These are phyloP conservation scores for Cariama cristata DNA, from an alignment of 2,113 vertebrate species.

Conservation along the genomic window DNA sequence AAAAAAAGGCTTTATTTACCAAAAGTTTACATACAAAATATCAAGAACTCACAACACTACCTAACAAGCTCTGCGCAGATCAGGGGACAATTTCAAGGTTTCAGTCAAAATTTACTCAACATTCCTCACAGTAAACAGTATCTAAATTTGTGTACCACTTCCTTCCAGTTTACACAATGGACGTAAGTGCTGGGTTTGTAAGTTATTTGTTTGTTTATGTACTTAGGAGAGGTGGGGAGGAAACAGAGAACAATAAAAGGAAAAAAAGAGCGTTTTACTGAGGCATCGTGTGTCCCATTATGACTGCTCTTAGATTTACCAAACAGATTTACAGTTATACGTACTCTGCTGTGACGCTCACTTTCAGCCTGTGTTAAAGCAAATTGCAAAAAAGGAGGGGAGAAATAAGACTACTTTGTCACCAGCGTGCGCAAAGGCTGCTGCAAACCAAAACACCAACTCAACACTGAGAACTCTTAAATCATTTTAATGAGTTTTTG, in stretches of 20 bases:
- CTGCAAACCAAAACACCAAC: neutral
- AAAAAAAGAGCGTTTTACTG: neutral
- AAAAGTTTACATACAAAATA: neutral
- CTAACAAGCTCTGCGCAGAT: neutral
- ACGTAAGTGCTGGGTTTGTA: neutral
- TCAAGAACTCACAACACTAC: neutral
- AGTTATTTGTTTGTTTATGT: constrained; percentile 1
- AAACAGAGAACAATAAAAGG: neutral
- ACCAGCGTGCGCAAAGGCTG: neutral
- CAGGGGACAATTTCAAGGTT: neutral
- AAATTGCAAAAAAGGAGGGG: neutral
- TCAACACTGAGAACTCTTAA: neutral
- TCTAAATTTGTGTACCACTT: neutral
- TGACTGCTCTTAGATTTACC: neutral
- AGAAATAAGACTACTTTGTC: neutral
- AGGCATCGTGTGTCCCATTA: neutral
- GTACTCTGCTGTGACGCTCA: neutral
- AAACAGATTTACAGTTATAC: neutral
- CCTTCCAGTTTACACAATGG: neutral
- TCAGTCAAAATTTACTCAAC: neutral
- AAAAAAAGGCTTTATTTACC: neutral
- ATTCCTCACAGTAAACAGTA: neutral
- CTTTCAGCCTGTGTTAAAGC: neutral
- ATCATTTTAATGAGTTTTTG: neutral
- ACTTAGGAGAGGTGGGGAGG: neutral